Evolutionary conservation across 2,797 vertebrate species (phyloP), one percentile per base, ranked within the genome.

Genomic region (Coccyzus lansbergi): DNA sequence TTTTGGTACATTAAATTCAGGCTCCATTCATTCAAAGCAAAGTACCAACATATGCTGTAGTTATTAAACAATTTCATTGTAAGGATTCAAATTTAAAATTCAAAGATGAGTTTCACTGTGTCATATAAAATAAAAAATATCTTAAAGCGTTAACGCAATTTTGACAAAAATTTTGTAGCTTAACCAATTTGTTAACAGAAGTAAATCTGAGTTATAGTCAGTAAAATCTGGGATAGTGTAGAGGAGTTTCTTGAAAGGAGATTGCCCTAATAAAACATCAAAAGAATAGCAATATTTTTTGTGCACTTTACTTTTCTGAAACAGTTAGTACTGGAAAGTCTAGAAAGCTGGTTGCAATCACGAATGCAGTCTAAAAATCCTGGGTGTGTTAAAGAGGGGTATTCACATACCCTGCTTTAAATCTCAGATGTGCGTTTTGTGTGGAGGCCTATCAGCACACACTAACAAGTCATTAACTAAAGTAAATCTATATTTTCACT

Each of bases 51-150:
- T 52, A 21, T 44, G 26, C 15, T 88, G 28, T 26, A 65, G 68
- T 74, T 90, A 55, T 40, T 88, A 86, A 88, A 76, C 10, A 51
- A 51, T 26, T 13, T 76, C 20, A 19, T 44, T 55, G 49, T 42
- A 81, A 85, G n/a, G 40, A 55, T 72, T 77, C 20, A 56, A 62
- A 90, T 91, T 75, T 71, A 83, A 92, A 93, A 92, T 89, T 79
- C 71, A 86, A 89, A 86, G 3, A 53, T 51, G 16, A 89, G 7
- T 92, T 93, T 81, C 87, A 83, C 31, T 71, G 40, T 71, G 87
- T 82, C 21, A 55, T 89, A 83, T 44, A 36, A 81, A 94, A 78
- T 62, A 38, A 72, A 92, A 92, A 84, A 56, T 71, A 81, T 26
- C 13, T 49, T 74, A 56, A 65, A 62, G 38, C 4, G 70, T 82